phyloP scores from a whole-genome alignment of 2,113 vertebrate species.

The Cephalophus harveyi region DNA sequence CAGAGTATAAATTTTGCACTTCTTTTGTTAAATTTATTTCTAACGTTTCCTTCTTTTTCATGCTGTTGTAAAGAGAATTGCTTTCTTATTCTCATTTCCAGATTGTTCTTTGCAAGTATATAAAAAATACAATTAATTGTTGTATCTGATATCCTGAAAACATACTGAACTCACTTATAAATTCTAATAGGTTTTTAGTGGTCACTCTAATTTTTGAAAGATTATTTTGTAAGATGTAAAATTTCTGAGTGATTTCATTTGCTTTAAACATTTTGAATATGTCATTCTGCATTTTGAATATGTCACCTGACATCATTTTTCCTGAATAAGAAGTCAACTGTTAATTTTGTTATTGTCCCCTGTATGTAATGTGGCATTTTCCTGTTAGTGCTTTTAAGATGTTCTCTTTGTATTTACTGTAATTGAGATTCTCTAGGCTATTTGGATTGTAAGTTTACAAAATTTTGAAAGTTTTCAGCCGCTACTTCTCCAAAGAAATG shows the following conservation, averaged over 20 bases:
- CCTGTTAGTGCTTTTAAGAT: not conserved
- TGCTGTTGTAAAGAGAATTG: not conserved
- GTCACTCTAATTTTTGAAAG: not conserved
- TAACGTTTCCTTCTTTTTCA: not conserved
- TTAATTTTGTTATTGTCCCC: not conserved
- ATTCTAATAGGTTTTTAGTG: slow-evolving; percentile 9
- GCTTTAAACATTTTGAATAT: not conserved
- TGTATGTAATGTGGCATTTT: not conserved
- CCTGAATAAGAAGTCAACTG: not conserved
- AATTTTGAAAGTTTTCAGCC: not conserved
- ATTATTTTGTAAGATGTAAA: not conserved
- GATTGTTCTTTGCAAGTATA: not conserved
- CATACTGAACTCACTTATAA: not conserved
- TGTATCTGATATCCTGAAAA: not conserved
- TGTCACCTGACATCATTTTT: not conserved
- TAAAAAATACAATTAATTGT: not conserved
- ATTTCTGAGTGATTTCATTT: not conserved
- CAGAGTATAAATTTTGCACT: not conserved
- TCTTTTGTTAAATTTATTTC: not conserved
- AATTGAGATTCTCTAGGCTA: not conserved
- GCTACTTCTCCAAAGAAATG: not conserved
- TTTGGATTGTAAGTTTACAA: not conserved
- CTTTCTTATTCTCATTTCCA: not conserved
- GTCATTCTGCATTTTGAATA: not conserved
- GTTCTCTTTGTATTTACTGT: not conserved